These are phyloP conservation scores for Stegophylla sp. DNA, from an alignment of 2,888 invertebrate genomes.

Conservation along the genomic window DNA sequence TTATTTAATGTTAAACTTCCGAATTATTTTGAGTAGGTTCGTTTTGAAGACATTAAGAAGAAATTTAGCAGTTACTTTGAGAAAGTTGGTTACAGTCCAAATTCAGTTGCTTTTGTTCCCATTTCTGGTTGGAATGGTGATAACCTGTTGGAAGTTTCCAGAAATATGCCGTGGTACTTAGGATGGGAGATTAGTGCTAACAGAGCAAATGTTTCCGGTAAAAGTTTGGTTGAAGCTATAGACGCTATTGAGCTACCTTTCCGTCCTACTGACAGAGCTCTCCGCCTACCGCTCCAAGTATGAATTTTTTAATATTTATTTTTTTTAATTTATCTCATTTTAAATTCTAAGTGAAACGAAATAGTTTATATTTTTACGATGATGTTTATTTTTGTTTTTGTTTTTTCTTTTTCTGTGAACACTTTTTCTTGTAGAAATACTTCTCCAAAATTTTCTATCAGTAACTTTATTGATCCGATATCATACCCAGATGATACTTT, in stretches of 20 bases:
- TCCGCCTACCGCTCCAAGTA: constrained; percentile 94
- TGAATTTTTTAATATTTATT: neutral
- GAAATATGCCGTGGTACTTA: constrained; percentile 89
- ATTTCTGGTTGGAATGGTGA: constrained; percentile 99
- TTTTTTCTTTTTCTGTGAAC: no score
- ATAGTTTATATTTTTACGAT: no score
- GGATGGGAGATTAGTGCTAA: constrained; percentile 96
- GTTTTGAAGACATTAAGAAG: constrained; percentile 99
- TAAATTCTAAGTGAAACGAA: no score
- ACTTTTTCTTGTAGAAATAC: no score
- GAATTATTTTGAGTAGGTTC: no score
- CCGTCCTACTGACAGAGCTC: constrained; percentile 95
- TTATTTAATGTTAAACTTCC: constrained; percentile 19
- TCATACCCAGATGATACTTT: no score
- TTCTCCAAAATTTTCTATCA: no score
- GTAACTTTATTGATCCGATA: no score
- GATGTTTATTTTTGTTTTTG: no score
- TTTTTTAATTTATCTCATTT: constrained; percentile 20
- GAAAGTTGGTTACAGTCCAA: constrained; percentile 99
- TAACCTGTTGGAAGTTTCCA: constrained; percentile 97
- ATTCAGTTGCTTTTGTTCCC: constrained; percentile 96
- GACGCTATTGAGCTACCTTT: constrained; percentile 94
- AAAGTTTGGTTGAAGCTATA: constrained; percentile 94
- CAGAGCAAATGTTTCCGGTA: constrained; percentile 91
- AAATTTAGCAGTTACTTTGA: constrained; percentile 98